Conservation (phyloP, 2,113 vertebrate genomes). For the Xenopus laevis region DNA sequence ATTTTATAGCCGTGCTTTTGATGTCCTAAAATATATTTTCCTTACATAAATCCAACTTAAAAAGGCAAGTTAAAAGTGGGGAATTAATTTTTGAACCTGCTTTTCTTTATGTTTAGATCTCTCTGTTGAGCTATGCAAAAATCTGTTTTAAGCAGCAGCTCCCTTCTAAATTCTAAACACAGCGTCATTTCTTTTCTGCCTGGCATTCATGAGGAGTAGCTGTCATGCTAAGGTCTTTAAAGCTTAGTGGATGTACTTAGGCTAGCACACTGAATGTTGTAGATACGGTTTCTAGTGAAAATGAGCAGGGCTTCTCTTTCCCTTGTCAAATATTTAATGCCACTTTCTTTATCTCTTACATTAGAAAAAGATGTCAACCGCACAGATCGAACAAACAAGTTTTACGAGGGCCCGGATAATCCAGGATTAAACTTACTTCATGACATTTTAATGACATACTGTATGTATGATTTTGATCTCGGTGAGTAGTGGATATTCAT, state of each 20-base stretch:
- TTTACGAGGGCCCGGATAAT: conserved; percentile 93
- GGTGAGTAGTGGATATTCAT: conserved; percentile 76
- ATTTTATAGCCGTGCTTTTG: no score
- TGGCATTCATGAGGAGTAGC: conserved; percentile 41
- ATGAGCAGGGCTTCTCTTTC: conserved; percentile 32
- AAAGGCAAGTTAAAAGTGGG: no score
- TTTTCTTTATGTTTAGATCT: not conserved
- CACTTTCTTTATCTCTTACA: conserved; percentile 49
- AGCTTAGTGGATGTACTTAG: conserved; percentile 45
- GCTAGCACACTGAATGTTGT: conserved; percentile 46
- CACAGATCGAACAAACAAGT: conserved; percentile 90
- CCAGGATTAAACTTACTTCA: conserved; percentile 90
- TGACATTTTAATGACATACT: conserved; percentile 97
- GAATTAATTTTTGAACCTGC: not conserved
- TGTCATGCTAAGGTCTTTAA: conserved; percentile 51
- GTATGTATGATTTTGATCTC: conserved; percentile 97
- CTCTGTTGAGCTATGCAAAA: no score
- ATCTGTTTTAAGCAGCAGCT: conserved; percentile 4
- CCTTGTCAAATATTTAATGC: conserved; percentile 53
- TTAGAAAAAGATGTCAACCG: conserved; percentile 96
- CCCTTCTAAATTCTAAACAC: conserved; percentile 43
- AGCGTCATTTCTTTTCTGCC: conserved; percentile 50
- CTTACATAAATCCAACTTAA: no score
- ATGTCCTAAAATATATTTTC: no score
- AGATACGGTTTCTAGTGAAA: conserved; percentile 50